phyloP scores from a whole-genome alignment of 2,888 invertebrate species.

The Encarsia formosa region DNA sequence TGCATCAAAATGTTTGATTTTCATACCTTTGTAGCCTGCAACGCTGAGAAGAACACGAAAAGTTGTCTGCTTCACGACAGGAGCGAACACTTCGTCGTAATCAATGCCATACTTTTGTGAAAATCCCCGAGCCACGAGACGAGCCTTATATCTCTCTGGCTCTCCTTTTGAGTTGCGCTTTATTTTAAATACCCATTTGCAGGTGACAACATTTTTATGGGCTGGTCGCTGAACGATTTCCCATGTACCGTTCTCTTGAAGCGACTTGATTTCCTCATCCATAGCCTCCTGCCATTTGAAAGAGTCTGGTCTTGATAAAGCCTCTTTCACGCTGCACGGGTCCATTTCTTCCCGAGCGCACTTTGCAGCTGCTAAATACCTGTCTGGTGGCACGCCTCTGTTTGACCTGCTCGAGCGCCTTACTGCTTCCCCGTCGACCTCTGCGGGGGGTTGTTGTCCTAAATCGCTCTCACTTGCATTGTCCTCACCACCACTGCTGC shows the following conservation, averaged over 20 bases:
- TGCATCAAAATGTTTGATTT: slow-evolving; percentile 29
- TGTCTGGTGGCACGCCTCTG: not conserved
- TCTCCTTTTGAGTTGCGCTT: slow-evolving; percentile 21
- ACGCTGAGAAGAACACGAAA: slow-evolving; percentile 27
- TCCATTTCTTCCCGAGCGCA: not conserved
- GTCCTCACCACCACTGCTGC: no score
- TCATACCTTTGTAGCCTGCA: slow-evolving; percentile 21
- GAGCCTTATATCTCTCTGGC: slow-evolving; percentile 27
- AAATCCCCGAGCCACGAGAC: slow-evolving; percentile 17
- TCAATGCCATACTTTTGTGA: slow-evolving; percentile 16
- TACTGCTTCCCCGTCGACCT: no score
- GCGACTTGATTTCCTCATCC: not conserved
- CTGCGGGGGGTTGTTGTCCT: no score
- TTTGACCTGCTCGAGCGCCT: not conserved
- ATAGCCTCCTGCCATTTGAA: not conserved
- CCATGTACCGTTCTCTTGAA: not conserved
- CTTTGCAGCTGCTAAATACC: not conserved
- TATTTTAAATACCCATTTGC: slow-evolving; percentile 33
- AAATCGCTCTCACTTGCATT: no score
- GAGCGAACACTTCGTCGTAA: slow-evolving; percentile 38
- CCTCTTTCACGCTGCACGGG: not conserved
- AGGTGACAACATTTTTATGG: not conserved
- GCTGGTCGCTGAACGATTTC: not conserved
- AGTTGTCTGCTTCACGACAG: slow-evolving; percentile 32
- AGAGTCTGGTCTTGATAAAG: not conserved